Conservation (phyloP, 1,140 invertebrate genomes). For the Oryctes rhinoceros region DNA sequence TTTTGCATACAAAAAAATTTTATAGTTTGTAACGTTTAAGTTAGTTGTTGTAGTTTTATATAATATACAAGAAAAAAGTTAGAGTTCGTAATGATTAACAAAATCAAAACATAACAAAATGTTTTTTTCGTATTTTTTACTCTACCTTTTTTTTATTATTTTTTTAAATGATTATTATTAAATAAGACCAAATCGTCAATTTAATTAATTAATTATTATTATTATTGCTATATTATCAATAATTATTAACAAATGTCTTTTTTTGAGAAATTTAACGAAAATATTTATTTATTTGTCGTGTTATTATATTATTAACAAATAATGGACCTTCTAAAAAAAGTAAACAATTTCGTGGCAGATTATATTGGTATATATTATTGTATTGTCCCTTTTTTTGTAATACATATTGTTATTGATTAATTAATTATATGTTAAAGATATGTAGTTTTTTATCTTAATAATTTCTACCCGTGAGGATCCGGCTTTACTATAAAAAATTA, state of each 20-base stretch:
- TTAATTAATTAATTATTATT: conserved; percentile 5
- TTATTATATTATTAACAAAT: conserved; percentile 14
- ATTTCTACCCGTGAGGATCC: not conserved
- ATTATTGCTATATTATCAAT: not conserved
- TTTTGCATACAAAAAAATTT: conserved; percentile 8
- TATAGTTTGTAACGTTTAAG: not conserved
- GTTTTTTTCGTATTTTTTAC: not conserved
- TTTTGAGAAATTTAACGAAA: not conserved
- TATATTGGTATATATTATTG: not conserved
- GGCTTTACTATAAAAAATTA: not conserved
- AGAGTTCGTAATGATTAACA: not conserved
- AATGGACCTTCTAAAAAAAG: not conserved
- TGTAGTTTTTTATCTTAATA: not conserved
- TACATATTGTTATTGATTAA: not conserved
- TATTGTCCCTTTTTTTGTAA: not conserved
- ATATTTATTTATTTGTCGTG: conserved; percentile 29
- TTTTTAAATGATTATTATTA: not conserved
- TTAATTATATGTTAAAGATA: not conserved
- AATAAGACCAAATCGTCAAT: conserved; percentile 1
- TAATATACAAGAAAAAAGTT: not conserved
- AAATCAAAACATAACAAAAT: not conserved
- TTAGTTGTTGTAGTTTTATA: not conserved
- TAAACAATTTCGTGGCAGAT: not conserved
- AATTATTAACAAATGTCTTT: not conserved
- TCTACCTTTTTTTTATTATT: not conserved